Conservation (phyloP, 2,888 invertebrate species). For the Tetragonisca angustula region DNA sequence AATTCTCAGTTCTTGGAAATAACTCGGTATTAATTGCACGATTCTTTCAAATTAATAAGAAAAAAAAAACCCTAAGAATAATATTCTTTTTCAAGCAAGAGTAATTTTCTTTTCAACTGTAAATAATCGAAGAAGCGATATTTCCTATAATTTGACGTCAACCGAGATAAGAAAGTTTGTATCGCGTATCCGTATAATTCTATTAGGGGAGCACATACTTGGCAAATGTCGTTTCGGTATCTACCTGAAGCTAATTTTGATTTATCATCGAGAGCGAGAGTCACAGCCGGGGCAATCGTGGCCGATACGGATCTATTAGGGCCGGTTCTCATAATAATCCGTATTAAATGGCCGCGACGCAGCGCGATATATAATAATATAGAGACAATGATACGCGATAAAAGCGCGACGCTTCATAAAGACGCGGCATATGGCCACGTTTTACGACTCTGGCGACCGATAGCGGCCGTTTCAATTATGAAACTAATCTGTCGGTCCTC, state of each 20-base stretch:
- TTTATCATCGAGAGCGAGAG: slow-evolving; percentile 16
- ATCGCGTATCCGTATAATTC: neutral
- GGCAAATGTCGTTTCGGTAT: neutral
- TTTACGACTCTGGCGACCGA: slow-evolving; percentile 48
- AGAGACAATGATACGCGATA: slow-evolving; percentile 55
- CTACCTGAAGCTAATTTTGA: slow-evolving; percentile 41
- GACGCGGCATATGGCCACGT: slow-evolving; percentile 61
- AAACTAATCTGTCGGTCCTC: slow-evolving; percentile 59
- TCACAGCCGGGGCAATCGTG: neutral
- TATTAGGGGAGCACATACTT: neutral
- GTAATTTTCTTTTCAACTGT: neutral
- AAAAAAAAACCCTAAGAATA: neutral
- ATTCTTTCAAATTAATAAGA: neutral
- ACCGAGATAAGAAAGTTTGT: neutral
- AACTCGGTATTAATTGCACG: neutral
- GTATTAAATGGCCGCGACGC: slow-evolving; percentile 26
- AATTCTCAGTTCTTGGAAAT: neutral
- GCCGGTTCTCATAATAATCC: slow-evolving; percentile 36
- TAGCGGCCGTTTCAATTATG: slow-evolving; percentile 59
- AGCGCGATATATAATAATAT: slow-evolving; percentile 42
- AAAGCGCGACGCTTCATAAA: slow-evolving; percentile 56
- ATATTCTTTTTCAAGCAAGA: neutral
- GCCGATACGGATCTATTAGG: slow-evolving; percentile 26
- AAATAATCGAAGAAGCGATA: neutral
- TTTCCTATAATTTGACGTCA: neutral